These are phyloP conservation scores for Diplogasteroides magnus DNA, from an alignment of 1,140 invertebrate genomes.

Conservation along the genomic window DNA sequence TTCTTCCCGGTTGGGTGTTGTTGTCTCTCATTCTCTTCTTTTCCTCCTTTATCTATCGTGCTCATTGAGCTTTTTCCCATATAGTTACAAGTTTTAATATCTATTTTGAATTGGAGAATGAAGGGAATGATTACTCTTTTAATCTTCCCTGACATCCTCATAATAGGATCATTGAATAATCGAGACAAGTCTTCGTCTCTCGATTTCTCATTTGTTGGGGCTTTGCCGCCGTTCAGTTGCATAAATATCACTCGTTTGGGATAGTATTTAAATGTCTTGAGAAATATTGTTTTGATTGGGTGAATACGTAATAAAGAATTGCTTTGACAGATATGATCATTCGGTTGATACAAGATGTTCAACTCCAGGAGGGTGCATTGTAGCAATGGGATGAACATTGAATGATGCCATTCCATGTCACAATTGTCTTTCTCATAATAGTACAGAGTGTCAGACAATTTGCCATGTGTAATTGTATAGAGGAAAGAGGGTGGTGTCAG, in stretches of 20 bases:
- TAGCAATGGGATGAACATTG: neutral
- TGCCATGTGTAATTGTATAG: too few relatives aligned
- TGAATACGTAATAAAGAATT: neutral
- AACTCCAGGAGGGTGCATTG: neutral
- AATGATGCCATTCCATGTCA: neutral
- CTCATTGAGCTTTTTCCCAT: neutral
- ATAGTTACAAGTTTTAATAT: neutral
- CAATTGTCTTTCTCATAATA: too few relatives aligned
- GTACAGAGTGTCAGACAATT: too few relatives aligned
- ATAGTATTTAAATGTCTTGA: neutral
- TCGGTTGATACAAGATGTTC: neutral
- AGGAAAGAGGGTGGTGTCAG: too few relatives aligned
- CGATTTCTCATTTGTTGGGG: neutral
- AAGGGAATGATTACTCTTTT: neutral
- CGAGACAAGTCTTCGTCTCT: neutral
- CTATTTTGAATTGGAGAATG: neutral
- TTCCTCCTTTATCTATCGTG: neutral
- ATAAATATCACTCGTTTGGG: neutral
- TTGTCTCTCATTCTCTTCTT: neutral
- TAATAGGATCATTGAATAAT: too few relatives aligned
- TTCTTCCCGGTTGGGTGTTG: too few relatives aligned
- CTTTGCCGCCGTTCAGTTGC: neutral
- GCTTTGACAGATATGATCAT: neutral
- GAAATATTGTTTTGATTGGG: neutral
- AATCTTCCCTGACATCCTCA: neutral